Evolutionary conservation across 2,113 vertebrate genomes (phyloP).

Genomic region (Callocephalon fimbriatum): DNA sequence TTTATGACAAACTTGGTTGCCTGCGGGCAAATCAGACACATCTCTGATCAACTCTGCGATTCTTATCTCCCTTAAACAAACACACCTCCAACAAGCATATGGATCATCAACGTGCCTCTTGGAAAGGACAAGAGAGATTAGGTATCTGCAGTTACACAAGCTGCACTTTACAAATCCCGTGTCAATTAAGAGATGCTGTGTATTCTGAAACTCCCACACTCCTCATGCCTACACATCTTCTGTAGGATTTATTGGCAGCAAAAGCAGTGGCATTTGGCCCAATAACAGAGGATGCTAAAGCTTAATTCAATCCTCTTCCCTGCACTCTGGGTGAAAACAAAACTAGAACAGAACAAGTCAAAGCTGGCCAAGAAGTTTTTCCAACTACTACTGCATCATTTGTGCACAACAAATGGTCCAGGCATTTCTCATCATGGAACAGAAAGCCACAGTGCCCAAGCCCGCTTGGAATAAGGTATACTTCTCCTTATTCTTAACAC

Average conservation of each 20-base stretch:
- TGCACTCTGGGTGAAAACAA: constrained; percentile 37
- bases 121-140: constrained; percentile 48
- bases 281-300: constrained; percentile 55
- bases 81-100: constrained; percentile 49
- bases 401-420: not conserved
- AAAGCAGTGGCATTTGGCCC: constrained; percentile 59
- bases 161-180: constrained; percentile 57
- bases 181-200: constrained; percentile 62
- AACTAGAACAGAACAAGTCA: constrained; percentile 56
- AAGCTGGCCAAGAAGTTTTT: constrained; percentile 47
- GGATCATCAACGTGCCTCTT: constrained; percentile 40
- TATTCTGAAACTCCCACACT: constrained; percentile 61
- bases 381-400: constrained; percentile 6
- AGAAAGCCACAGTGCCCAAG: not conserved
- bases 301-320: constrained; percentile 59
- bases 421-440: not conserved
- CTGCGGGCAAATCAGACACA: constrained; percentile 13
- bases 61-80: constrained; percentile 26
- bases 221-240: constrained; percentile 56
- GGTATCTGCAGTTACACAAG: constrained; percentile 44
- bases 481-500: not conserved
- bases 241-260: constrained; percentile 52
- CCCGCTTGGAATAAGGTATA: not conserved
- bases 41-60: not conserved
- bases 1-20: not conserved